These are phyloP conservation scores for Spongilla lacustris DNA, from an alignment of 37 sponge, comb jelly and placozoan species.

Conservation along the genomic window DNA sequence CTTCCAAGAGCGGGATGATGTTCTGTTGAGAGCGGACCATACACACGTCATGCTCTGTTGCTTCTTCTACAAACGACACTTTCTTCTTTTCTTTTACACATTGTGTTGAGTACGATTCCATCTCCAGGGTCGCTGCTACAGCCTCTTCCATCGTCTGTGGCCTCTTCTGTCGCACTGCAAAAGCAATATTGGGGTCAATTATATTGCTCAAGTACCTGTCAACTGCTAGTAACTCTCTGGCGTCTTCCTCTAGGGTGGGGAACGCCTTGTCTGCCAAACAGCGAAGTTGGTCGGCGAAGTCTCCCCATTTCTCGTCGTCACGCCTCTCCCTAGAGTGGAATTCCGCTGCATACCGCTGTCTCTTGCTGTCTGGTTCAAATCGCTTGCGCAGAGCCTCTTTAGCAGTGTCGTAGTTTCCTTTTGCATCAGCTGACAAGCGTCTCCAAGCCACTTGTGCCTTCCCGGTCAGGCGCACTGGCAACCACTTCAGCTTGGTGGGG, in stretches of 20 bases:
- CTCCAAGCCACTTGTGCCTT: slow-evolving; percentile 11
- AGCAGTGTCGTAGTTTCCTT: neutral
- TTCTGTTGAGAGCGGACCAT: slow-evolving; percentile 1
- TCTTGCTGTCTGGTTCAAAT: slow-evolving; percentile 11
- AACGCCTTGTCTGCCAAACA: slow-evolving; percentile 19
- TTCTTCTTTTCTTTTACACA: neutral
- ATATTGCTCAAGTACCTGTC: slow-evolving; percentile 10
- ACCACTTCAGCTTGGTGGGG: slow-evolving; percentile 9
- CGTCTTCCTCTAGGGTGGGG: slow-evolving; percentile 10
- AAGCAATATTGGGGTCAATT: slow-evolving; percentile 25
- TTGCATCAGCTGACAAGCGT: neutral
- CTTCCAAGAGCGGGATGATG: neutral
- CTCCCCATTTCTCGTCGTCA: neutral
- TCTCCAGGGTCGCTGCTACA: slow-evolving; percentile 54
- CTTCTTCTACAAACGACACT: neutral
- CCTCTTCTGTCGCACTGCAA: slow-evolving; percentile 41
- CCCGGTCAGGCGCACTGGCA: slow-evolving; percentile 13
- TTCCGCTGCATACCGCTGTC: neutral
- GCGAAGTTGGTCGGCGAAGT: neutral
- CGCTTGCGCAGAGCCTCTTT: neutral
- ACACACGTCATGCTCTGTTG: neutral
- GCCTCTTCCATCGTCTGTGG: slow-evolving; percentile 51
- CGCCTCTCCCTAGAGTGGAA: neutral
- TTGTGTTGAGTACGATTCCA: slow-evolving; percentile 42
- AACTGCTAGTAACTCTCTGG: slow-evolving; percentile 34